phyloP scores from a whole-genome alignment of 2,113 vertebrate genomes.

The Dicaeum eximium region DNA sequence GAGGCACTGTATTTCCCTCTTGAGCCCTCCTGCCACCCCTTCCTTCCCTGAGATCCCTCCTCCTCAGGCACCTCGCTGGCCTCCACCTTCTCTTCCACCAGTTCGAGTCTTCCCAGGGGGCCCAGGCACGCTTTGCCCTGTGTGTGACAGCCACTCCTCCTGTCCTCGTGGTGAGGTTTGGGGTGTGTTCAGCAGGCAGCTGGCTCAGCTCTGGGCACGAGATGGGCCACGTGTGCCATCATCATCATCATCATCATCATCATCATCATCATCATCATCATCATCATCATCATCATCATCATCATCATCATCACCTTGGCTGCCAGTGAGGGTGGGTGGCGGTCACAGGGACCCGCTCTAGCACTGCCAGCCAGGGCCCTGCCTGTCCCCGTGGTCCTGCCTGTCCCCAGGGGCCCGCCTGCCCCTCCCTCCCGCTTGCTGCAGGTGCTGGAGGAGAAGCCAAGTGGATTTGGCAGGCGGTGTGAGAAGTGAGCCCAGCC shows the following conservation, averaged over 20 bases:
- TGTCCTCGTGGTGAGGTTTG: accelerated
- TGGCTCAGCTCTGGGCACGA: neutral
- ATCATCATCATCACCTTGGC: neutral
- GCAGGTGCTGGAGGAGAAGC: neutral
- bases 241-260: accelerated
- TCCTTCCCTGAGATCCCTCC: neutral
- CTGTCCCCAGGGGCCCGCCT: neutral
- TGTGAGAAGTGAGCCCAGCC: neutral
- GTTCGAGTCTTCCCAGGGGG: accelerated
- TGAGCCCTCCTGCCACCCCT: neutral
- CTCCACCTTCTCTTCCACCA: neutral
- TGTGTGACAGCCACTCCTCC: accelerated
- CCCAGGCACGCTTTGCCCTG: neutral
- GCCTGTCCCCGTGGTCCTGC: accelerated
- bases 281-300: neutral
- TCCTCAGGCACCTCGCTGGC: neutral
- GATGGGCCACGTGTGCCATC: neutral
- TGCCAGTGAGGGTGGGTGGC: accelerated
- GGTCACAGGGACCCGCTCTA: accelerated
- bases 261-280: accelerated
- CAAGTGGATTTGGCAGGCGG: neutral
- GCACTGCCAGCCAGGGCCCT: neutral
- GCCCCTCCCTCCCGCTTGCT: neutral
- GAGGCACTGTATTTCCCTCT: neutral
- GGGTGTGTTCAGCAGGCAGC: neutral